Conservation (phyloP, 2,888 invertebrate genomes). For the Maniola hyperantus region DNA sequence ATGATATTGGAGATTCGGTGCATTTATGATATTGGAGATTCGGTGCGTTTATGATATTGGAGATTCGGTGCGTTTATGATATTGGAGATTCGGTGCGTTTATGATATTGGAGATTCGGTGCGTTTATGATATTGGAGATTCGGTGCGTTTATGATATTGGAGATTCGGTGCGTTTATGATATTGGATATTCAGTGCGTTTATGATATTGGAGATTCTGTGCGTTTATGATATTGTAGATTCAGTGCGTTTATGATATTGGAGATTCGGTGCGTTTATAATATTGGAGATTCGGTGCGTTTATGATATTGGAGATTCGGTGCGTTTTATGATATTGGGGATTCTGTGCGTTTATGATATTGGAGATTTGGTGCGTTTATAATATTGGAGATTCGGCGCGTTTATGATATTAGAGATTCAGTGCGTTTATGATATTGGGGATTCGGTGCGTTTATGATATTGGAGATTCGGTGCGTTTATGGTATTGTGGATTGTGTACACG, state of each 20-base stretch:
- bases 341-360: background rate
- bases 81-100: background rate
- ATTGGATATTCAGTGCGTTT: too few species aligned
- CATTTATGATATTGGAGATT: background rate
- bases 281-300: background rate
- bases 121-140: slow-evolving; percentile 1
- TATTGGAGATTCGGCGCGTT: too few species aligned
- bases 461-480: background rate
- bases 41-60: background rate
- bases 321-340: background rate
- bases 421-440: background rate
- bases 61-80: slow-evolving; percentile 1
- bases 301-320: background rate
- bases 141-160: background rate
- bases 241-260: background rate
- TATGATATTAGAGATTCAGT: background rate
- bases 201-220: background rate
- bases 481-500: too few species aligned
- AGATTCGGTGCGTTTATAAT: background rate
- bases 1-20: too few species aligned
- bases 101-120: background rate
- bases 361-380: background rate
- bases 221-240: background rate
- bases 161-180: background rate
- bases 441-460: background rate